These are phyloP conservation scores for Peucedramus taeniatus DNA, from an alignment of 2,113 vertebrate species.

Conservation along the genomic window DNA sequence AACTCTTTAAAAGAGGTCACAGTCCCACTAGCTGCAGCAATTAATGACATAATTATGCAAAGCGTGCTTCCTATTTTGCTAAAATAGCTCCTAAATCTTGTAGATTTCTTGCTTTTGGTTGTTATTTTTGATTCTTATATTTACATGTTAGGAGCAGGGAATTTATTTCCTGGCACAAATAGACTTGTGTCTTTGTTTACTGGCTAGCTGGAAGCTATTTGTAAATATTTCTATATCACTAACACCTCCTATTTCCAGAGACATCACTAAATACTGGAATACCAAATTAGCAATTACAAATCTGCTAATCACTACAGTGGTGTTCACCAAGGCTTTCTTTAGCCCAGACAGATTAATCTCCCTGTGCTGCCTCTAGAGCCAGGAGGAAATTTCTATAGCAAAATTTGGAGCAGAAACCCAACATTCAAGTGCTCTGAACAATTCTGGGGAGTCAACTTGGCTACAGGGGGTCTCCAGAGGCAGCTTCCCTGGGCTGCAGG, in stretches of 20 bases:
- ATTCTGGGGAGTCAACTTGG: not conserved
- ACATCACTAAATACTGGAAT: not conserved
- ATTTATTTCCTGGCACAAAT: not conserved
- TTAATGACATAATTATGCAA: not conserved
- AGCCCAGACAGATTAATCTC: not conserved
- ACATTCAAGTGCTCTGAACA: not conserved
- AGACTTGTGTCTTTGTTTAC: not conserved
- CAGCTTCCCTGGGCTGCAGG: not conserved
- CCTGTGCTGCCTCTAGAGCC: not conserved
- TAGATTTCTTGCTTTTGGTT: not conserved
- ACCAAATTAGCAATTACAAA: not conserved
- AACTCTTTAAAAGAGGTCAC: not conserved
- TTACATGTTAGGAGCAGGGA: not conserved
- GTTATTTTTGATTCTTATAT: not conserved
- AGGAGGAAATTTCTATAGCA: not conserved
- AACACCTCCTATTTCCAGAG: not conserved
- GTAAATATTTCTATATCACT: not conserved
- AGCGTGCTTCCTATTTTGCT: not conserved
- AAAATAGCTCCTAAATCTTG: not conserved
- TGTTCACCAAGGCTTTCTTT: not conserved
- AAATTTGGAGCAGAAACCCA: not conserved
- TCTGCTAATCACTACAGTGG: not conserved
- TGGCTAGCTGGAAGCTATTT: not conserved
- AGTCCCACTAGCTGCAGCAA: not conserved
- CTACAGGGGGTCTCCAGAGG: not conserved